Percentiles rank a stretch among this genome's conserved stretches.
Evolutionary conservation across 2,888 invertebrate species (phyloP).

Genomic region (Pterostichus niger): DNA sequence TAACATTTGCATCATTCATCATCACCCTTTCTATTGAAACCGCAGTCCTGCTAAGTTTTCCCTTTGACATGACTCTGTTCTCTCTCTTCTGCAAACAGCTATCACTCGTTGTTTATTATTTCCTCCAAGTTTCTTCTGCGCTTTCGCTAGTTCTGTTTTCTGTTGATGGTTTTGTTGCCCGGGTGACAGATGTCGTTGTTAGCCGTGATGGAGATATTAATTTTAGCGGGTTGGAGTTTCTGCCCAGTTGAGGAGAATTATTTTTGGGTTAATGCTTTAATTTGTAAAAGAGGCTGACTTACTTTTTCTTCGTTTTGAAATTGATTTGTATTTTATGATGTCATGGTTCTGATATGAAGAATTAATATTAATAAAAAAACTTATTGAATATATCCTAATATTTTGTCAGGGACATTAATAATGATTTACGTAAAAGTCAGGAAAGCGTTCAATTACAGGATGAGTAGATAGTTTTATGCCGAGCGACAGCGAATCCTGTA

Average conservation of each 20-base stretch:
- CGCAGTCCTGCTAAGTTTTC: not conserved
- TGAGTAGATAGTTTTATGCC: too few relatives aligned
- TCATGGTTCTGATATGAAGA: too few relatives aligned
- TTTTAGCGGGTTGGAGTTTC: not conserved
- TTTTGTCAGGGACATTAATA: too few relatives aligned
- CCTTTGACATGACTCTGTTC: not conserved
- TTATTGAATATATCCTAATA: too few relatives aligned
- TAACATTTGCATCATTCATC: not conserved
- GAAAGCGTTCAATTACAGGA: too few relatives aligned
- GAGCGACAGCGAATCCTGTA: too few relatives aligned
- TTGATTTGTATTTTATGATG: too few relatives aligned
- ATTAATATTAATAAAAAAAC: too few relatives aligned
- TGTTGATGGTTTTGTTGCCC: conserved; percentile 26
- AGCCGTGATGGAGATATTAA: not conserved
- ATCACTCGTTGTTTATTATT: conserved; percentile 6
- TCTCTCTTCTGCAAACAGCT: not conserved
- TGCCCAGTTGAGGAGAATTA: conserved; percentile 4
- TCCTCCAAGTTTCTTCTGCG: conserved; percentile 4
- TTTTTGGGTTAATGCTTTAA: not conserved
- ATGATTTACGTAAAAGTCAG: too few relatives aligned
- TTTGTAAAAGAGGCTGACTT: too few relatives aligned
- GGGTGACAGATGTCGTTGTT: conserved; percentile 20
- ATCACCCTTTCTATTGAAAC: not conserved
- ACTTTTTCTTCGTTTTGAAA: too few relatives aligned
- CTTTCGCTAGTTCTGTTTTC: conserved; percentile 24